These are phyloP conservation scores for Schizopygopsis malacanthus DNA, from an alignment of 2,797 vertebrate genomes.

Conservation along the genomic window DNA sequence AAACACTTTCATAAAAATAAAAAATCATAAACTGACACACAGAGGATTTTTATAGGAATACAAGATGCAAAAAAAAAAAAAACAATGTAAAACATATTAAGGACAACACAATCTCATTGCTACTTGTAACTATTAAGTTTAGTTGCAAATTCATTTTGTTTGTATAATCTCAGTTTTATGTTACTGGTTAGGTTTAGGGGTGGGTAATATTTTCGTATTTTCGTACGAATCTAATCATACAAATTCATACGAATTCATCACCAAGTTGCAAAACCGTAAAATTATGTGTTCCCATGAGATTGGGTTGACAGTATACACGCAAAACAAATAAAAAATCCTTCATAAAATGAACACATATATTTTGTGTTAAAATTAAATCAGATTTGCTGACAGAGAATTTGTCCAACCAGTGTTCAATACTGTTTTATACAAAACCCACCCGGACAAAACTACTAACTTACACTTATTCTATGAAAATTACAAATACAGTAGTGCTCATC, in stretches of 20 bases:
- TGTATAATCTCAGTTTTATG: background rate
- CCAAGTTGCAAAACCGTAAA: background rate
- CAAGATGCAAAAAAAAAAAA: background rate
- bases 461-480: constrained; percentile 17
- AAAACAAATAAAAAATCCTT: background rate
- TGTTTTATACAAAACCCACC: constrained; percentile 12
- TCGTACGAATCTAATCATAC: background rate
- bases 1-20: background rate
- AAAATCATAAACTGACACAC: background rate
- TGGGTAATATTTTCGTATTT: background rate
- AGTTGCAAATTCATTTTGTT: background rate
- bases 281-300: background rate
- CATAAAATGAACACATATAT: background rate
- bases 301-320: background rate
- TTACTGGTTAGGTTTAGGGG: background rate
- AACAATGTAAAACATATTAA: background rate
- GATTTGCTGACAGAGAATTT: background rate
- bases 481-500: constrained; percentile 32
- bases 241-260: background rate
- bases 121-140: background rate
- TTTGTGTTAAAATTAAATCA: background rate
- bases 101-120: background rate
- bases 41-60: background rate
- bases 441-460: constrained; percentile 3
- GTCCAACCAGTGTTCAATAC: background rate